Evolutionary conservation across 1,140 invertebrate species (phyloP).

Genomic region (Scaptomyza montana): DNA sequence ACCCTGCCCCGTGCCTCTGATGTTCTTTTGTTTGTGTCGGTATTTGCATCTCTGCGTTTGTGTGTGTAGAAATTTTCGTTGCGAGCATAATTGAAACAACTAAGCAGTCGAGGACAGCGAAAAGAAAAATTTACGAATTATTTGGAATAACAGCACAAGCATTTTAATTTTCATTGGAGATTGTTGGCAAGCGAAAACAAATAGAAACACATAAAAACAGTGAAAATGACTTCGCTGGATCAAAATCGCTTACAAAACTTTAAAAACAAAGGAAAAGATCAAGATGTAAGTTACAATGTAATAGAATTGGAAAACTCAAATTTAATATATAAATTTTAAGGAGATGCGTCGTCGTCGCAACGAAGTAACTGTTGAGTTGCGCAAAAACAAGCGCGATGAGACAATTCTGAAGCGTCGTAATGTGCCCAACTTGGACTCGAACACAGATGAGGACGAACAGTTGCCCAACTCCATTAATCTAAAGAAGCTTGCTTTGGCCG

Average conservation of each 20-base stretch:
- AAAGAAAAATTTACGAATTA: conserved; percentile 13
- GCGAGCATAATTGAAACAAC: conserved; percentile 52
- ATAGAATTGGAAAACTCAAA: conserved; percentile 6
- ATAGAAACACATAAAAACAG: conserved; percentile 33
- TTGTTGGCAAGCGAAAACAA: conserved; percentile 10
- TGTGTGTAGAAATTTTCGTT: conserved; percentile 48
- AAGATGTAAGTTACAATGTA: conserved; percentile 91
- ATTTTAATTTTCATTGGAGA: conserved; percentile 27
- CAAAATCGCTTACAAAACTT: conserved; percentile 92
- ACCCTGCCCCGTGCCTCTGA: conserved; percentile 11
- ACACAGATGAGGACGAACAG: conserved; percentile 92
- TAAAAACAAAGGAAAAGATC: conserved; percentile 98
- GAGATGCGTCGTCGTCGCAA: conserved; percentile 98
- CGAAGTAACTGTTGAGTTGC: conserved; percentile 97
- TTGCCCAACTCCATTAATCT: conserved; percentile 77
- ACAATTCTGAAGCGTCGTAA: conserved; percentile 97
- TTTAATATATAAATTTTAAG: conserved; percentile 84
- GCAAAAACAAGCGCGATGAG: conserved; percentile 99
- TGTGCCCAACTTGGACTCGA: conserved; percentile 92
- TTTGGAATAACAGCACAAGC: conserved; percentile 29
- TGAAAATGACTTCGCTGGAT: conserved; percentile 70
- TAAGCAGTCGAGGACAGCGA: conserved; percentile 41
- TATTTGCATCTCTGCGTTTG: conserved; percentile 33
- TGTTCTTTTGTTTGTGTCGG: conserved; percentile 24
- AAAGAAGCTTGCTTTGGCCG: conserved; percentile 89